These are phyloP conservation scores for Andrena chrysosceles DNA, from an alignment of 2,888 invertebrate genomes.

Conservation along the genomic window DNA sequence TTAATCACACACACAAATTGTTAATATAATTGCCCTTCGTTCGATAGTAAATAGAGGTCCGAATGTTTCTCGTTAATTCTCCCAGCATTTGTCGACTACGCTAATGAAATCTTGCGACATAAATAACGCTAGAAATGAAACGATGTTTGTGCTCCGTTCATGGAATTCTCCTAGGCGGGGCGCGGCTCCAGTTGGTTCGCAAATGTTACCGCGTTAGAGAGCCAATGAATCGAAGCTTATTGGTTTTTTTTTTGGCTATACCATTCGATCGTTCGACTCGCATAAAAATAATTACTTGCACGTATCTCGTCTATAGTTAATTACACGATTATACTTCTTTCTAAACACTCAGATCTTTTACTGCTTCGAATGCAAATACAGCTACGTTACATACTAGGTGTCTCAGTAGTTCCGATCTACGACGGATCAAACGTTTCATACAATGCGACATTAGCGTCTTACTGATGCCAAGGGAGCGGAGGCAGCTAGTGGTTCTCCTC, in stretches of 20 bases:
- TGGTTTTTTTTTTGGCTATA: slow-evolving; percentile 35
- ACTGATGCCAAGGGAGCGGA: background rate
- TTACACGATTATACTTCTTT: slow-evolving; percentile 73
- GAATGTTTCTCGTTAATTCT: slow-evolving; percentile 35
- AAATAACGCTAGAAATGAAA: slow-evolving; percentile 19
- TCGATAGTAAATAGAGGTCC: too few relatives aligned
- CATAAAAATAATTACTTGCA: slow-evolving; percentile 69
- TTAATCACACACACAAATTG: background rate
- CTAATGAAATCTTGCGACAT: background rate
- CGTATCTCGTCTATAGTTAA: slow-evolving; percentile 68
- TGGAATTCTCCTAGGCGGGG: slow-evolving; percentile 34
- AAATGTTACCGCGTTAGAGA: slow-evolving; percentile 25
- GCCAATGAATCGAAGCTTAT: slow-evolving; percentile 48
- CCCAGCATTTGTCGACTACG: background rate
- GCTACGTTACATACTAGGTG: slow-evolving; percentile 76
- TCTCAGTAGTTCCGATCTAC: slow-evolving; percentile 61
- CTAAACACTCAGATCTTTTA: slow-evolving; percentile 78
- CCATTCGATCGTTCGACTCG: slow-evolving; percentile 47
- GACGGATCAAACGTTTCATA: background rate
- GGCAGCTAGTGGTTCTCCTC: background rate
- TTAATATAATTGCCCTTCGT: too few relatives aligned
- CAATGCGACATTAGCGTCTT: background rate
- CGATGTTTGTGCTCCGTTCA: slow-evolving; percentile 17
- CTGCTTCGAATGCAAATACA: slow-evolving; percentile 65
- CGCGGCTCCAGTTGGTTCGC: slow-evolving; percentile 33